phyloP scores from a whole-genome alignment of 1,140 invertebrate genomes.

The Drosophila sechellia region DNA sequence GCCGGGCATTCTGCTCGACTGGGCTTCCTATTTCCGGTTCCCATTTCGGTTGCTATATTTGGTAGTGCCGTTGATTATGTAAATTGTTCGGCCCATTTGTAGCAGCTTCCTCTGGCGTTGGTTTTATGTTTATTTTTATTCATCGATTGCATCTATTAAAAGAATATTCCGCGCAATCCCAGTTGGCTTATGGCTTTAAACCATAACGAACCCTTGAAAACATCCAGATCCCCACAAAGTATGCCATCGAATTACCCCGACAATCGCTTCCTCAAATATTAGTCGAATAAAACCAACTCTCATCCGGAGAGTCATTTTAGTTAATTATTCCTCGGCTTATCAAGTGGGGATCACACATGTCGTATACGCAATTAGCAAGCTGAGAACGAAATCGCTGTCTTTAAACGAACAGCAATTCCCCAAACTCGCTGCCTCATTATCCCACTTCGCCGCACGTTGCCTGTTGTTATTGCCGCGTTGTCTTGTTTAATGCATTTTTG shows the following conservation, averaged over 20 bases:
- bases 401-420: slow-evolving; percentile 37
- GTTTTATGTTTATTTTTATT: slow-evolving; percentile 52
- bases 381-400: slow-evolving; percentile 17
- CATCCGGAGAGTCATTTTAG: slow-evolving; percentile 19
- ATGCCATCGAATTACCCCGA: slow-evolving; percentile 17
- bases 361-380: slow-evolving; percentile 41
- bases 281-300: slow-evolving; percentile 6
- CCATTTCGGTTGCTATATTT: slow-evolving; percentile 72
- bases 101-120: slow-evolving; percentile 32
- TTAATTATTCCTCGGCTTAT: slow-evolving; percentile 41
- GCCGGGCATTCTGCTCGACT: slow-evolving; percentile 55
- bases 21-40: slow-evolving; percentile 72
- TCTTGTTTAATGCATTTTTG: slow-evolving; percentile 63
- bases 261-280: slow-evolving; percentile 35
- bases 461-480: slow-evolving; percentile 37
- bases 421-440: slow-evolving; percentile 8
- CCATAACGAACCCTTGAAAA: background rate
- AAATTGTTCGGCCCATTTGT: slow-evolving; percentile 58
- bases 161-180: slow-evolving; percentile 29
- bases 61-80: slow-evolving; percentile 60
- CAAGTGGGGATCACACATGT: slow-evolving; percentile 38
- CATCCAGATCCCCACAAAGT: slow-evolving; percentile 16
- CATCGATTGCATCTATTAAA: slow-evolving; percentile 59
- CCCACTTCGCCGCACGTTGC: background rate
- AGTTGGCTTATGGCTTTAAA: slow-evolving; percentile 7